Evolutionary conservation across 2,888 invertebrate genomes (phyloP).

Genomic region (Macrophya annulata): DNA sequence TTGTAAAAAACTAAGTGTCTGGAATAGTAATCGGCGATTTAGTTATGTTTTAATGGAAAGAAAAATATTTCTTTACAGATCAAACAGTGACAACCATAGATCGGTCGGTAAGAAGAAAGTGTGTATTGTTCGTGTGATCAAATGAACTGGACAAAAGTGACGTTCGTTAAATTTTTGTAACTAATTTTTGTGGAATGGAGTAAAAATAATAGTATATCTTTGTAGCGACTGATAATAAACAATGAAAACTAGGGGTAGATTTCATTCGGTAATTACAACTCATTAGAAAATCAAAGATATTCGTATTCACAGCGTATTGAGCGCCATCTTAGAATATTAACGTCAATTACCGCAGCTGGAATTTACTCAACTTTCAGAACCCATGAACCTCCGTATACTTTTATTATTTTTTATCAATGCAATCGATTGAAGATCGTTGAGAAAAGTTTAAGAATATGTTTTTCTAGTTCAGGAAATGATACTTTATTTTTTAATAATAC

Average conservation of each 20-base stretch:
- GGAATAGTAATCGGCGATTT: not conserved
- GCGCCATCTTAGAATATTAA: not conserved
- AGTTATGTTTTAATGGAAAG: not conserved
- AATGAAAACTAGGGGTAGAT: not conserved
- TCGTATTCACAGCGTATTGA: not conserved
- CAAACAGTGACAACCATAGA: not conserved
- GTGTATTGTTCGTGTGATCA: not conserved
- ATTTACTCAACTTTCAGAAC: not conserved
- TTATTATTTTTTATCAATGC: not conserved
- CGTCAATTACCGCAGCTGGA: not conserved
- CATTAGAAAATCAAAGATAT: not conserved
- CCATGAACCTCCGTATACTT: slow-evolving; percentile 1
- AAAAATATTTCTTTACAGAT: not conserved
- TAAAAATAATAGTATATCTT: not conserved
- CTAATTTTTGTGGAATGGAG: not conserved
- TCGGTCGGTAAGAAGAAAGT: not conserved
- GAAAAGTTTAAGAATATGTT: slow-evolving; percentile 7
- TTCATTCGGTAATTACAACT: too few relatives aligned
- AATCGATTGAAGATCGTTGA: not conserved
- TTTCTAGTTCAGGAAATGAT: not conserved
- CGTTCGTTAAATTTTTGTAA: not conserved
- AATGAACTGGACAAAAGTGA: not conserved
- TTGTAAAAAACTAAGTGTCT: too few relatives aligned
- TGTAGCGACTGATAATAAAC: not conserved
- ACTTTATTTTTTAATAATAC: not conserved